Conservation (phyloP, 2,888 invertebrate genomes). For the Trichacis sp. region DNA sequence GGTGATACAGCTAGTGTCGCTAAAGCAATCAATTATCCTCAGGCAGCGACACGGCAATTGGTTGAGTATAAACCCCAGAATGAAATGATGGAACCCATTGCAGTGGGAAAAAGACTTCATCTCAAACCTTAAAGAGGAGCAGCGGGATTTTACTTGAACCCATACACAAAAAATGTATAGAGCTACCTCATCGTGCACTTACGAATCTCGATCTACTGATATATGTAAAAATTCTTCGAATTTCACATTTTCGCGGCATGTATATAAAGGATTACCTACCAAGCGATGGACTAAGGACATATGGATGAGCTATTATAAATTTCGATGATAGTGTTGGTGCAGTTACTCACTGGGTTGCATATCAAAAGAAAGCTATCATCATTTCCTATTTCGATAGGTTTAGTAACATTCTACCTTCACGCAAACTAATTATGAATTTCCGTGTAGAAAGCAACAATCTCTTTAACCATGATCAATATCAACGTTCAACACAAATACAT, state of each 20-base stretch:
- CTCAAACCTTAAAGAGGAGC: constrained; percentile 50
- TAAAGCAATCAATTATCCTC: constrained; percentile 24
- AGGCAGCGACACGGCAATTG: constrained; percentile 32
- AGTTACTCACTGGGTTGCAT: constrained; percentile 49
- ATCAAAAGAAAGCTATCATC: constrained; percentile 25
- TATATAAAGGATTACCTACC: constrained; percentile 42
- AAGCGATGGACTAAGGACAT: constrained; percentile 11
- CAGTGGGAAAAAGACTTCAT: too few species aligned
- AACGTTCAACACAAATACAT: constrained; percentile 33
- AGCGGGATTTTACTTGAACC: constrained; percentile 45
- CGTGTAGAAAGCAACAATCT: constrained; percentile 30
- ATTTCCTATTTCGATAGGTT: constrained; percentile 40
- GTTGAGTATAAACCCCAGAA: too few species aligned
- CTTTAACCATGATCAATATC: constrained; percentile 34
- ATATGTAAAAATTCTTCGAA: constrained; percentile 29
- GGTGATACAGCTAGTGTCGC: constrained; percentile 13
- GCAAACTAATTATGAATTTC: constrained; percentile 24
- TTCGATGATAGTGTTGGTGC: constrained; percentile 35
- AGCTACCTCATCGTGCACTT: constrained; percentile 43
- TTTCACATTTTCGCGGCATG: too few species aligned
- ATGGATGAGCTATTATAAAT: too few species aligned
- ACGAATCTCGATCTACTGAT: constrained; percentile 40
- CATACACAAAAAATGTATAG: constrained; percentile 43
- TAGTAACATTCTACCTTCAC: constrained; percentile 28
- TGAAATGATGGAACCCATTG: constrained; percentile 49